Base-by-base conservation (phyloP, 2,113 vertebrate species). In the Brevimyrus niger region DNA sequence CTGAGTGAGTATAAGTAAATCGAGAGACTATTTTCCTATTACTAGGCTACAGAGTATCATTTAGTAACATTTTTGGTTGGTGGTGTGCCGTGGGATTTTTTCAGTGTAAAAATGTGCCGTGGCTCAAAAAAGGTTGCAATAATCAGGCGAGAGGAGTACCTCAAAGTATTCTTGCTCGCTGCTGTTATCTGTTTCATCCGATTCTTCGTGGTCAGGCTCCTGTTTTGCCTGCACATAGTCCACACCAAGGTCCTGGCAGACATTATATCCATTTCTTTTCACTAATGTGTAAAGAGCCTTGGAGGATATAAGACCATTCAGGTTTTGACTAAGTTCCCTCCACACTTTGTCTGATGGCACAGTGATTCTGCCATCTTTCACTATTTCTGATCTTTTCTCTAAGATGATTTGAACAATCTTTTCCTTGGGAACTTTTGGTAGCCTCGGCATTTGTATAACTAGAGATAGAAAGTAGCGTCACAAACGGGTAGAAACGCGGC, bases 201-300 rank as follows among this genome's bases (percentile, higher is more conserved):
- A 17, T 23, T 65, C 87, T 61, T 88, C 58, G 15, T 46, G 44
- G 13, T 76, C n/a, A 48, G 61, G n/a, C 2, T 27, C 58, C n/a
- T 88, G 23, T 27, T 88, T 35, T 38, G 17, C 76, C 38, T 88
- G 48, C 23, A 50, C 65, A 50, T 38, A 88, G 19, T 50, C 61
- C 61, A 88, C 73, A 21, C 51, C 82, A 47, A 84, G 82, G 38
- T 76, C 87, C 61, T 73, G 61, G 55, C 7, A 73, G 0, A 69
- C 46, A 31, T 76, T 73, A 76, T 47, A 47, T 47, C 44, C 61
- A 35, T 88, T 88, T 65, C 31, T 58, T 44, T 76, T 88, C 69
- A 88, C 87, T 38, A 73, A 88, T 15, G 87, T 76, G 51, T 88
- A 88, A 42, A 88, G 61, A 76, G 58, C 87, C 61, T 88, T 88